Base-by-base conservation (phyloP, 2,113 vertebrate species). In the human (Homo sapiens) region DNA sequence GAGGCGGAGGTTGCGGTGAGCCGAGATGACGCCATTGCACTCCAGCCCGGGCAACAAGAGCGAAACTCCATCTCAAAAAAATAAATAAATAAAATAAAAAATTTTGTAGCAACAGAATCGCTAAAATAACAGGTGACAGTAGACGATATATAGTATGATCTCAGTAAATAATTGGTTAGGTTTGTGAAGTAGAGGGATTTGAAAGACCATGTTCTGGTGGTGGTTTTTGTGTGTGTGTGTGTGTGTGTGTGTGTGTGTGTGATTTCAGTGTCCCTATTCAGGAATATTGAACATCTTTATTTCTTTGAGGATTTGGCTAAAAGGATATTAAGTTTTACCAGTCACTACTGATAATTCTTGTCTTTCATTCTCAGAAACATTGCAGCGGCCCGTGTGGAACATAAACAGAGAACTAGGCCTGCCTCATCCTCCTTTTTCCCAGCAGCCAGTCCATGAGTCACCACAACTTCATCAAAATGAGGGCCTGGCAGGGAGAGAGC, bases 321-420 rank as follows among this genome's bases (percentile, higher is more conserved):
- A 95, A 90, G 45, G 27, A 66, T 55, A 80, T 61, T 80, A 90
- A 57, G 14, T 72, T 93, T 95, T 91, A 83, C 4, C 5, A 1
- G 40, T 91, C 3, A 4, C 27, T 84, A 38, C 50, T 83, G 7
- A 81, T 97, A 61, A 80, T 97, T 91, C 13, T 94, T 3, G 27
- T 95, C 59, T 98, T 97, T 98, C 18, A 61, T 96, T 96, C 40
- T 86, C 97, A 99, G 99, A 99, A 94, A 95, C 98, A 14, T 97
- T 98, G 45, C 98, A 98, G n/a, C 96, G 92, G 64, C 98, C 98
- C 43, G 66, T 98, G 6, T 99, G 99, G 99, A 98, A 96, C 78
- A 66, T 97, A 68, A 98, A 94, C 97, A 98, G 97, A 96, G 99
- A 99, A 76, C 57, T 98, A 0, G 93, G 95, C 0, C 89, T 84